Evolutionary conservation across 2,888 invertebrate species (phyloP), one percentile per base, ranked within the genome.

Genomic region (Caenorhabditis sp.): DNA sequence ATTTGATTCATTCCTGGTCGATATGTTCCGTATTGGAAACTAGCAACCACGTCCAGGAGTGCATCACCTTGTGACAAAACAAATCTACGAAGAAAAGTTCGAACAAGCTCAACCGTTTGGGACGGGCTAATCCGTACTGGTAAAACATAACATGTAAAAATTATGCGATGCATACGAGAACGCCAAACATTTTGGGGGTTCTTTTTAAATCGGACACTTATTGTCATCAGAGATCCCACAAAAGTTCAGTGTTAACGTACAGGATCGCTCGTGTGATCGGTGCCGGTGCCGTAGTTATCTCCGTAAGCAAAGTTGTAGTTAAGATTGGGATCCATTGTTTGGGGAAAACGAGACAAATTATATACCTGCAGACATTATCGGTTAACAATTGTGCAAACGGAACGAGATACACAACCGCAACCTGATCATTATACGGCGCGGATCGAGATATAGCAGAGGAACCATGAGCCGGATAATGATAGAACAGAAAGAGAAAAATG

Each of bases 171-270:
- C 30, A 27, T 52, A 70, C 70, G 70, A 37, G 26, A 70, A 68
- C 70, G 22, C 58, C 41, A 70, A 61, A 59, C 56, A 32, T 55
- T 65, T 73, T 37, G 52, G 30, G 58, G 32, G 8, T 52, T 9
- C 41, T 39, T 37, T 27, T 30, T 30, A 4, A 3, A 8, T 52
- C n/a, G 3, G 3, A 43, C 2, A 22, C 32, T 17, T 2, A 22
- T 20, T 17, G 37, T 17, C 37, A 39, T 17, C 7, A 9, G 11
- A 41, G 24, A 8, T 20, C 56, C 62, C 56, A 15, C 50, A 50
- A 66, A 62, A 75, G 62, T 62, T 68, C 56, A 35, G 50, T 52
- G 62, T 58, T 68, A 43, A 75, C 75, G 75, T 68, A 75, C 75
- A n/a, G 68, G 32, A 56, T 75, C 68, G 62, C 43, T 46, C 15